phyloP scores from a whole-genome alignment of 2,797 vertebrate genomes.

The Tenualosa ilisha region DNA sequence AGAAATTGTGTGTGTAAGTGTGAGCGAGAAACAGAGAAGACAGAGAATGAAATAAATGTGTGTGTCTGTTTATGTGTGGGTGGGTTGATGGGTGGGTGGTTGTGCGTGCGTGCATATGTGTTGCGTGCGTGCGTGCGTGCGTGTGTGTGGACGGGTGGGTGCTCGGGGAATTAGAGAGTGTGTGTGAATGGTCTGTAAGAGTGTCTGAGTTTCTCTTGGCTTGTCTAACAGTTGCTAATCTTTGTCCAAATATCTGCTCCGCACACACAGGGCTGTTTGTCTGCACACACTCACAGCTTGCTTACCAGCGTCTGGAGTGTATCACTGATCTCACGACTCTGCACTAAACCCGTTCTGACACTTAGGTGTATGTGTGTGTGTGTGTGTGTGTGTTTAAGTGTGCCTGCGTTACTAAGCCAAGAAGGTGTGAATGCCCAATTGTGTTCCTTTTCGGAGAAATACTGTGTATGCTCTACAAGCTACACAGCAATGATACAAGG shows the following conservation, averaged over 20 bases:
- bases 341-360: constrained; percentile 54
- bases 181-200: constrained; percentile 72
- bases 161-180: constrained; percentile 46
- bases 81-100: constrained; percentile 8
- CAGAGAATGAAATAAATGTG: background rate
- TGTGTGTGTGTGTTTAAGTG: background rate
- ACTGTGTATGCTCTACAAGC: too few relatives aligned
- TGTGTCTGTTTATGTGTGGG: background rate
- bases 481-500: background rate
- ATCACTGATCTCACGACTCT: constrained; percentile 71
- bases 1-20: constrained; percentile 1
- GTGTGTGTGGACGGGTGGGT: constrained; percentile 24
- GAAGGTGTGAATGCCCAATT: background rate
- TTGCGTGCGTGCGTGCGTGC: constrained; percentile 57
- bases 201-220: constrained; percentile 80
- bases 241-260: constrained; percentile 90
- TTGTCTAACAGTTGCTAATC: constrained; percentile 82
- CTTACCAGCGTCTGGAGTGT: constrained; percentile 72
- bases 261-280: constrained; percentile 79
- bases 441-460: too few relatives aligned
- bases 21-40: background rate
- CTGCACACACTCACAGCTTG: constrained; percentile 68
- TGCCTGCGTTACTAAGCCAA: background rate
- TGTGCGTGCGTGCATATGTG: constrained; percentile 17
- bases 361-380: constrained; percentile 50